Percentiles rank a stretch among this genome's conserved stretches.
phyloP scores from a whole-genome alignment of 2,888 invertebrate genomes.

The Eupithecia subumbrata region DNA sequence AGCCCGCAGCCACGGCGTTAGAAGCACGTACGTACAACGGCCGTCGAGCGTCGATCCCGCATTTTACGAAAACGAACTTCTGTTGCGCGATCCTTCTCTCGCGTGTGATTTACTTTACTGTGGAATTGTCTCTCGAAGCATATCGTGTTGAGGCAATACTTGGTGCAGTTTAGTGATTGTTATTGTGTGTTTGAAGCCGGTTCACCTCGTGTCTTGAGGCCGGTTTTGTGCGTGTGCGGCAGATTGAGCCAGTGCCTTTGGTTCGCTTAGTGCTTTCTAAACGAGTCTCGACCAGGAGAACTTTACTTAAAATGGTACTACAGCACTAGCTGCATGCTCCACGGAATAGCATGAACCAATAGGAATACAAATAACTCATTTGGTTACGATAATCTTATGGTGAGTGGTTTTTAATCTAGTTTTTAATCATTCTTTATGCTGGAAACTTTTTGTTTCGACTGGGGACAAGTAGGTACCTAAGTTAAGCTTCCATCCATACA shows the following conservation, averaged over 20 bases:
- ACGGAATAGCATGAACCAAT: slow-evolving; percentile 45
- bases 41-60: slow-evolving; percentile 41
- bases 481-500: too few species aligned
- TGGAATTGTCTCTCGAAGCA: slow-evolving; percentile 45
- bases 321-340: slow-evolving; percentile 31
- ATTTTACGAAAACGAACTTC: slow-evolving; percentile 45
- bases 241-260: slow-evolving; percentile 50
- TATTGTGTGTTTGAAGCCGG: slow-evolving; percentile 59
- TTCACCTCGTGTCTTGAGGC: slow-evolving; percentile 61
- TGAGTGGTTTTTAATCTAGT: slow-evolving; percentile 45
- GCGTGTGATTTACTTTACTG: slow-evolving; percentile 44
- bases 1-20: slow-evolving; percentile 53
- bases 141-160: slow-evolving; percentile 43
- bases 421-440: neutral
- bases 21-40: slow-evolving; percentile 10
- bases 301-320: slow-evolving; percentile 30
- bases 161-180: slow-evolving; percentile 49
- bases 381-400: slow-evolving; percentile 37
- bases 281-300: slow-evolving; percentile 56
- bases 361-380: slow-evolving; percentile 50
- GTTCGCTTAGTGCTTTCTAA: slow-evolving; percentile 63
- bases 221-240: slow-evolving; percentile 58
- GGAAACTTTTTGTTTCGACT: neutral
- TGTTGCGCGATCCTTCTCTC: slow-evolving; percentile 50
- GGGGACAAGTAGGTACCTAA: too few species aligned